Evolutionary conservation across 53 echinoderm and acorn worm genomes (phyloP).

Genomic region (Apostichopus leukothele): DNA sequence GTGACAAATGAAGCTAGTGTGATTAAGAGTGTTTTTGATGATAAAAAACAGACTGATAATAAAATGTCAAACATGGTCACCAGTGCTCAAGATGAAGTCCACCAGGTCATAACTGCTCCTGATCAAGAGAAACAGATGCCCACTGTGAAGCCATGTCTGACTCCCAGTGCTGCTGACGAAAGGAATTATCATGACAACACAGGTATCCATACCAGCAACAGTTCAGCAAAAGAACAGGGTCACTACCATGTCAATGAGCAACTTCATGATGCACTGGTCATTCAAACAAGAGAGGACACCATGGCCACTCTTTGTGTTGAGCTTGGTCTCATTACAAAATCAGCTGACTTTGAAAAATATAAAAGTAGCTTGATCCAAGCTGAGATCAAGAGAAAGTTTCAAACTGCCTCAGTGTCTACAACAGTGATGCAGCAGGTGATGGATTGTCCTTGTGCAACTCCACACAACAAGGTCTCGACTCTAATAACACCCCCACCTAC

Average conservation of each 20-base stretch:
- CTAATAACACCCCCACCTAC: not conserved
- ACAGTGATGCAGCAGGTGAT: not conserved
- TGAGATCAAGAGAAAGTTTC: not conserved
- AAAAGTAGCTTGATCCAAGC: not conserved
- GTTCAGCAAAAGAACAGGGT: not conserved
- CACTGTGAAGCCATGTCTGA: not conserved
- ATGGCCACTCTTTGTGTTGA: not conserved
- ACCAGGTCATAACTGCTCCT: not conserved
- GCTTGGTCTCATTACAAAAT: not conserved
- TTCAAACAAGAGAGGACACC: not conserved
- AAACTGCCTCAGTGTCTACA: not conserved
- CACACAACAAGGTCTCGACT: not conserved
- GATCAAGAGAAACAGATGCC: not conserved
- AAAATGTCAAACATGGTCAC: not conserved
- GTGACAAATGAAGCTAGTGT: not conserved
- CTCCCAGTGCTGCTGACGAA: not conserved
- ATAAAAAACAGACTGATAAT: not conserved
- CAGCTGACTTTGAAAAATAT: not conserved
- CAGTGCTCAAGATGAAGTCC: not conserved
- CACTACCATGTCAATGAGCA: not conserved
- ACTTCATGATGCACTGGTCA: not conserved
- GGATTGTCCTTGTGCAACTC: not conserved
- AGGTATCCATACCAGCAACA: not conserved
- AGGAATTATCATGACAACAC: not conserved
- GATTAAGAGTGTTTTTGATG: not conserved